Evolutionary conservation across 2,113 vertebrate species (phyloP).

Genomic region (Recurvirostra avosetta): DNA sequence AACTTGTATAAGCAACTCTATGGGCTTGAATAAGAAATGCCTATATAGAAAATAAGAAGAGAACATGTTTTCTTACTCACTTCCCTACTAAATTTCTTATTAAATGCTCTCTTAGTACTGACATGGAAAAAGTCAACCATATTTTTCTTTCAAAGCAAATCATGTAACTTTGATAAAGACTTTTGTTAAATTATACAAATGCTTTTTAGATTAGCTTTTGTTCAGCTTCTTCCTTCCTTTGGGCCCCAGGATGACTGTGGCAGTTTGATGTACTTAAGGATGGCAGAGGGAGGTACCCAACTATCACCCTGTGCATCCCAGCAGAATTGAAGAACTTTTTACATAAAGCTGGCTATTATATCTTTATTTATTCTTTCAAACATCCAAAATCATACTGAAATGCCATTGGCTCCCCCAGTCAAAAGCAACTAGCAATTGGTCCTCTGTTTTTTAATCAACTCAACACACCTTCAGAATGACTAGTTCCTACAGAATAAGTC

Average conservation of each 20-base stretch:
- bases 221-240: not conserved
- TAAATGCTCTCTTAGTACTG: not conserved
- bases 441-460: not conserved
- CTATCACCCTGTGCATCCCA: not conserved
- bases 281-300: not conserved
- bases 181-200: not conserved
- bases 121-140: not conserved
- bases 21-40: not conserved
- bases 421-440: not conserved
- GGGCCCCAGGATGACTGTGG: not conserved
- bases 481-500: not conserved
- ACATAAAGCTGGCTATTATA: not conserved
- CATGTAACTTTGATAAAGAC: not conserved
- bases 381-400: not conserved
- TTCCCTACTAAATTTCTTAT: not conserved
- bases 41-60: not conserved
- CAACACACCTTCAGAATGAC: not conserved
- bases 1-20: not conserved
- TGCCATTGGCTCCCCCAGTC: not conserved
- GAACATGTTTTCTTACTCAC: not conserved
- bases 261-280: not conserved
- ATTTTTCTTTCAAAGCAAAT: not conserved
- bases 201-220: not conserved
- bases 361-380: not conserved
- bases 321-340: not conserved